These are phyloP conservation scores for Coptotermes formosanus DNA, from an alignment of 1,140 invertebrate genomes.

Conservation along the genomic window DNA sequence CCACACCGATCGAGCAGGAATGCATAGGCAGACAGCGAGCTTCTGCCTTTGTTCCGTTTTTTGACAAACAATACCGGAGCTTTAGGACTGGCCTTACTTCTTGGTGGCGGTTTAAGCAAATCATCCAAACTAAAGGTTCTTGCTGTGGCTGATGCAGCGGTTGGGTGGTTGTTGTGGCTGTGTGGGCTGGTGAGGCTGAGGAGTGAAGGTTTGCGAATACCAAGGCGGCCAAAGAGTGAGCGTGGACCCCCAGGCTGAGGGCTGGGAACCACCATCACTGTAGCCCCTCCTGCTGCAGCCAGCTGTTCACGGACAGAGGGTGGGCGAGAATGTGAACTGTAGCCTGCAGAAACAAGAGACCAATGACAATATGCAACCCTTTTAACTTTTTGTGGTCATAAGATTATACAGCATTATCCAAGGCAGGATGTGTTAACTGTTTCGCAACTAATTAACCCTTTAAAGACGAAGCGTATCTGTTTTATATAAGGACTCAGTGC, in stretches of 20 bases:
- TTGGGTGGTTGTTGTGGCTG: constrained; percentile 42
- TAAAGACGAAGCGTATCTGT: too few species aligned
- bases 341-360: constrained; percentile 2
- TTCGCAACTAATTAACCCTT: too few species aligned
- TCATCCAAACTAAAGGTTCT: constrained; percentile 80
- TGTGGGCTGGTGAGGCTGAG: constrained; percentile 66
- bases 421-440: too few species aligned
- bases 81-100: constrained; percentile 29
- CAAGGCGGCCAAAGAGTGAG: constrained; percentile 69
- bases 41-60: background rate
- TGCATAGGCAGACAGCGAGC: background rate
- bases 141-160: constrained; percentile 48
- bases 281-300: constrained; percentile 29
- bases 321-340: constrained; percentile 28
- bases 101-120: constrained; percentile 68
- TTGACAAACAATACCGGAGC: background rate
- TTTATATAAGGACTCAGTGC: too few species aligned
- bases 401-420: too few species aligned
- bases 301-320: constrained; percentile 48
- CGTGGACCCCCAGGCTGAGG: constrained; percentile 50
- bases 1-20: background rate
- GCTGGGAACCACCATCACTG: constrained; percentile 38
- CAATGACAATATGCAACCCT: too few species aligned
- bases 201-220: constrained; percentile 77
- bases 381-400: too few species aligned